A percentile compares a stretch with the other conserved stretches of the same genome.
Evolutionary conservation across 2,888 invertebrate species (phyloP).

Genomic region (Caenorhabditis sulstoni): DNA sequence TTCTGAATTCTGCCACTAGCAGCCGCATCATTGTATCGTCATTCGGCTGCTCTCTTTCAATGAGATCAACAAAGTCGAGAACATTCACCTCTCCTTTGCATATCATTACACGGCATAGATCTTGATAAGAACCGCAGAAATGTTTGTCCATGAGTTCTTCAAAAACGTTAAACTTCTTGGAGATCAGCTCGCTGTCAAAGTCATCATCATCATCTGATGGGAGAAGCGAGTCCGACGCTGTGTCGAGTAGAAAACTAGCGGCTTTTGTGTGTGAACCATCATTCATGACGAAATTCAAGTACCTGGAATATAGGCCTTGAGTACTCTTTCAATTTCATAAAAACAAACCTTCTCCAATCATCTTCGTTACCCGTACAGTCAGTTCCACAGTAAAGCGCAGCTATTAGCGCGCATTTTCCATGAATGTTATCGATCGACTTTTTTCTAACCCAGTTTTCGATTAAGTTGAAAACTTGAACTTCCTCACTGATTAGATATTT

Average conservation of each 20-base stretch:
- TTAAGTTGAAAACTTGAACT: conserved; percentile 7
- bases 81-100: conserved; percentile 31
- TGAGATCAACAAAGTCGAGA: conserved; percentile 23
- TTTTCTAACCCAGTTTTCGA: not conserved
- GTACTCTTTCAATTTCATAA: not conserved
- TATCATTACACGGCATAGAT: conserved; percentile 27
- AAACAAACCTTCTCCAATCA: conserved; percentile 12
- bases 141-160: conserved; percentile 11
- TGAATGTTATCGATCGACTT: not conserved
- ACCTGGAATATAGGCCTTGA: conserved; percentile 3
- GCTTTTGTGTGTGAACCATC: conserved; percentile 4
- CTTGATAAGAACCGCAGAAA: conserved; percentile 32
- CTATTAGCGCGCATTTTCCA: conserved; percentile 23
- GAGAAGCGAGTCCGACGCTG: not conserved
- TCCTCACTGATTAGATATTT: conserved; percentile 24
- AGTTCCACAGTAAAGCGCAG: conserved; percentile 14
- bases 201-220: conserved; percentile 2
- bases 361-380: not conserved
- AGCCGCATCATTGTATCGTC: conserved; percentile 28
- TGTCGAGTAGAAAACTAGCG: conserved; percentile 3
- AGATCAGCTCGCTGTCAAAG: not conserved
- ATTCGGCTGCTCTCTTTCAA: conserved; percentile 23
- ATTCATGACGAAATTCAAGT: not conserved
- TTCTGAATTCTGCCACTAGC: conserved; percentile 32
- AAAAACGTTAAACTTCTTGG: not conserved